These are phyloP conservation scores for Exocentrus adspersus DNA, from an alignment of 2,888 invertebrate genomes.

Conservation along the genomic window DNA sequence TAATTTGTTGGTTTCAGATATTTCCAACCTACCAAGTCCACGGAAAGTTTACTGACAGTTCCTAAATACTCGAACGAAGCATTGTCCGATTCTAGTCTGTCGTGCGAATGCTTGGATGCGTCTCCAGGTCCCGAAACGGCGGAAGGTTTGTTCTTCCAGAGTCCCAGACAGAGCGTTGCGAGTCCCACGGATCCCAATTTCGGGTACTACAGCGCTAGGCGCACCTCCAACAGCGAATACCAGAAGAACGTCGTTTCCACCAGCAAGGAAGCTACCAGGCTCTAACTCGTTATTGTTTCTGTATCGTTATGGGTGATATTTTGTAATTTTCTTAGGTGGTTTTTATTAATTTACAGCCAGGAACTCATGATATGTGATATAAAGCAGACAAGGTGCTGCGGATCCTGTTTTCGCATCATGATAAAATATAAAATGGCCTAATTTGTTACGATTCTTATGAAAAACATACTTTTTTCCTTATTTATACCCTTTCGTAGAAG, in stretches of 20 bases:
- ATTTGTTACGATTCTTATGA: no score
- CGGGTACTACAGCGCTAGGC: conserved; percentile 61
- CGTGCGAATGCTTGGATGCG: conserved; percentile 75
- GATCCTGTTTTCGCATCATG: no score
- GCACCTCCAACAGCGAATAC: conserved; percentile 65
- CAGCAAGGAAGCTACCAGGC: conserved; percentile 77
- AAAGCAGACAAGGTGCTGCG: no score
- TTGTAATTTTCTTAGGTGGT: conserved; percentile 14
- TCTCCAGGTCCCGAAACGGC: conserved; percentile 53
- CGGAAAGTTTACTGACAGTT: conserved; percentile 79
- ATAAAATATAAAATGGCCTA: no score
- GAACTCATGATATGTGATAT: conserved; percentile 23
- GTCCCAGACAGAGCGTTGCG: conserved; percentile 59
- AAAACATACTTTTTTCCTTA: no score
- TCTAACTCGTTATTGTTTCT: conserved; percentile 63
- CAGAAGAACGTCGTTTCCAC: conserved; percentile 68
- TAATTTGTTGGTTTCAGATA: conserved; percentile 55
- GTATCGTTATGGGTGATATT: conserved; percentile 17
- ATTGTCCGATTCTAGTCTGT: conserved; percentile 74
- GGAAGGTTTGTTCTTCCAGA: conserved; percentile 59
- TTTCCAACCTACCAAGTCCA: conserved; percentile 79
- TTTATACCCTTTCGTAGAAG: no score
- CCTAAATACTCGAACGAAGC: conserved; percentile 73
- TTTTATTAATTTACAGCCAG: conserved; percentile 7
- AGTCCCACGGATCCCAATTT: conserved; percentile 63